Evolutionary conservation across 2,797 vertebrate species (phyloP).

Genomic region (Rhynchonycteris naso): DNA sequence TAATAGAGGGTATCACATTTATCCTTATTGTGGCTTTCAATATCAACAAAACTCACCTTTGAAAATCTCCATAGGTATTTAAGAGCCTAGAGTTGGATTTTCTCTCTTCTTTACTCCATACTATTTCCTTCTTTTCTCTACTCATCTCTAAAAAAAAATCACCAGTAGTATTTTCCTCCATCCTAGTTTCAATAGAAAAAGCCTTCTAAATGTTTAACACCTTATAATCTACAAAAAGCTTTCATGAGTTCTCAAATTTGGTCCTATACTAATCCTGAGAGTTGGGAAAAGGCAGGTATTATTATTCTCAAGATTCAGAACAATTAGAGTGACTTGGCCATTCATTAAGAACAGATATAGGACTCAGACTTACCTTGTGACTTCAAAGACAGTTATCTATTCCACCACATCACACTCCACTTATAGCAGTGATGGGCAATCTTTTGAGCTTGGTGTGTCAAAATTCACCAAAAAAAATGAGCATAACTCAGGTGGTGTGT

Average conservation of each 20-base stretch:
- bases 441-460: no score
- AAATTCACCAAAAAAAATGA: no score
- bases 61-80: neutral
- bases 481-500: no score
- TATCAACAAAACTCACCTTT: constrained; percentile 33
- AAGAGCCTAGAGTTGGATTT: neutral
- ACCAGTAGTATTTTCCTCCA: neutral
- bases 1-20: neutral
- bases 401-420: neutral
- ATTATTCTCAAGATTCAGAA: neutral
- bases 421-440: no score
- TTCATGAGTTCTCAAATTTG: neutral
- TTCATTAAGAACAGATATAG: neutral
- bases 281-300: neutral
- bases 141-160: neutral
- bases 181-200: neutral
- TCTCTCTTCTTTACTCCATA: neutral
- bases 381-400: neutral
- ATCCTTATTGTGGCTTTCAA: neutral
- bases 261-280: neutral
- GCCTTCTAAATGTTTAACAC: neutral
- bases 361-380: neutral
- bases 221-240: neutral
- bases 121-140: neutral
- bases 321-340: neutral